Base-by-base conservation (phyloP, 2,797 vertebrate genomes). In the Muscicapa striata region DNA sequence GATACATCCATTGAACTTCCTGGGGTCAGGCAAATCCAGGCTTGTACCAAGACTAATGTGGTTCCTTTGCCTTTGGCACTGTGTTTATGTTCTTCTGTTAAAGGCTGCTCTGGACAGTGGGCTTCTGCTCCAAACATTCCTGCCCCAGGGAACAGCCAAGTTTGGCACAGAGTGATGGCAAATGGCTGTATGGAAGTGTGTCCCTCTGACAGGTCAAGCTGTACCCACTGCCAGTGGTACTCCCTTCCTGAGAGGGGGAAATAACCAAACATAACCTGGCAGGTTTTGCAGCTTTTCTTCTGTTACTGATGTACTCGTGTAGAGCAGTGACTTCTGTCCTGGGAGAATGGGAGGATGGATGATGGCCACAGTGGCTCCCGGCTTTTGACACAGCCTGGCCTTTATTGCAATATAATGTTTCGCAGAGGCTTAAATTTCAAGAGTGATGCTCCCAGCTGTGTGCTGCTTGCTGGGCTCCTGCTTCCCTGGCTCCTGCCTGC, bases 321-420 rank as follows among this genome's bases (percentile, higher is more conserved):
- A 72, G 73, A 82, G 83, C 46, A 13, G 5, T 34, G 48, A 46
- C 52, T 81, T 72, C 20, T 54, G 0, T 21, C 12, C 68, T 41
- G 15, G 61, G 30, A 92, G 80, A 57, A 59, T 8, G 61, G 54
- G 45, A 64, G 77, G 29, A 48, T 1, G 15, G 57, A 34, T 86
- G 69, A 70, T 75, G 74, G 59, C 74, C 27, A 20, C 49, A 43
- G 62, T 36, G 1, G 0, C 51, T 84, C 46, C 73, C 0, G 0
- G 40, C 40, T 94, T 83, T 79, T 82, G 80, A 38, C 57, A 41
- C 52, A 86, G 86, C 69, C 83, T 70, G 88, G 74, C 72, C 68
- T 91, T 92, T 89, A n/a, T 87, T 73, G 38, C 87, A 94, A 61
- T 87, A 67, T 61, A 67, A 57, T 62, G 73, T 88, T 96, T 94